Base-by-base conservation (phyloP, 37 sponge, comb jelly and placozoan species). In the Beroe forskalii region DNA sequence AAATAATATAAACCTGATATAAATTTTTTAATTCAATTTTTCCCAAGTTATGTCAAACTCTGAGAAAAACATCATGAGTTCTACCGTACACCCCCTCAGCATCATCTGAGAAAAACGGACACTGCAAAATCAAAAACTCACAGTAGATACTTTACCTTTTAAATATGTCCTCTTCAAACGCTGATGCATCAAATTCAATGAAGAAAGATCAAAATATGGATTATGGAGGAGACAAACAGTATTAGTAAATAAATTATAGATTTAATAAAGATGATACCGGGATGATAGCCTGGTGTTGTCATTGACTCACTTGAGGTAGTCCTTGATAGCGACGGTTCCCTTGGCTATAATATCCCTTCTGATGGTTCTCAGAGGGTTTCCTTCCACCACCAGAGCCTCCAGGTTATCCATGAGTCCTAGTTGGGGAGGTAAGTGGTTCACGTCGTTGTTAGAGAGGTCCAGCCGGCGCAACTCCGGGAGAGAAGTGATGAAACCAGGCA, bases 321-420 rank as follows among this genome's bases (percentile, higher is more conserved):
- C 86, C 86, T 80, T 80, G 86, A 80, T 80, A 8, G 86, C 86
- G 2, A 43, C 55, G n/a, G 86, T 80, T 43, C 86, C 86, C 55
- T 80, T 80, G 55, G 86, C 24, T 0, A 80, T 43, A 8, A 80
- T 80, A 32, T 80, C 86, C 3, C 86, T 41, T 37, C 86, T 17
- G 27, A 80, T 80, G 25, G 86, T 23, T 30, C 55, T 80, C 30
- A 80, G 44, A 44, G 86, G 86, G 55, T 80, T 80, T 28, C 86
- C 86, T 48, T 80, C 86, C 28, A 80, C 86, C 25, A 37, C 23
- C 9, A 80, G 86, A 3, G 86, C 28, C 1, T 9, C 19, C 22
- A 80, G 86, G 30, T 44, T 25, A 23, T 80, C 86, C 86, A 80
- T 80, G 8, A 80, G 86, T 33, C 48, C 44, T 42, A 80, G 48